Evolutionary conservation across 2,888 invertebrate genomes (phyloP).

Genomic region (Eulithis testata): DNA sequence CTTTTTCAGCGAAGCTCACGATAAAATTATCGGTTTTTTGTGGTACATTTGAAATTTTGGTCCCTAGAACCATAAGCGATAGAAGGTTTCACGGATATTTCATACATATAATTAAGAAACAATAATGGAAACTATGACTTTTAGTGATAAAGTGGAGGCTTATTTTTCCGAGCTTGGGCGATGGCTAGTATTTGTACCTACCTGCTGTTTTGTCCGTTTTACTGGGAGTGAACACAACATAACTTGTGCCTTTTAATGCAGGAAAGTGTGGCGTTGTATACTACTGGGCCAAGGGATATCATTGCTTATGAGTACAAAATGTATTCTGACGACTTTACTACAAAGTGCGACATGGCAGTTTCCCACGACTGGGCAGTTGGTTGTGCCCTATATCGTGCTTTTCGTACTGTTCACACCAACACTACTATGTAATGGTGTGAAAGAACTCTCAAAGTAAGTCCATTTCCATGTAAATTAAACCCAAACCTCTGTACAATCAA

Average conservation of each 20-base stretch:
- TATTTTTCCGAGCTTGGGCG: slow-evolving; percentile 88
- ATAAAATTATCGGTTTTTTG: slow-evolving; percentile 45
- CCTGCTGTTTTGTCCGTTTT: slow-evolving; percentile 11
- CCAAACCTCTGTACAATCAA: no score
- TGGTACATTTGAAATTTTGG: slow-evolving; percentile 3
- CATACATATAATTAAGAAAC: slow-evolving; percentile 8
- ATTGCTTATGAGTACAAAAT: slow-evolving; percentile 90
- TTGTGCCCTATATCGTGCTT: slow-evolving; percentile 91
- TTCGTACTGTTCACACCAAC: slow-evolving; percentile 91
- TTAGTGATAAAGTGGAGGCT: slow-evolving; percentile 87
- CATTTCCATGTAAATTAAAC: neutral
- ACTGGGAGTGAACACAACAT: slow-evolving; percentile 1
- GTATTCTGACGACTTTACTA: slow-evolving; percentile 88
- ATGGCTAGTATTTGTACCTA: slow-evolving; percentile 81
- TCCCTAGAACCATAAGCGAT: neutral
- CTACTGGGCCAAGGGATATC: slow-evolving; percentile 91
- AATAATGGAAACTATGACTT: slow-evolving; percentile 76
- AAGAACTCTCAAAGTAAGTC: slow-evolving; percentile 86
- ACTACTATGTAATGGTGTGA: slow-evolving; percentile 88
- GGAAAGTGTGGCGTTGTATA: slow-evolving; percentile 90
- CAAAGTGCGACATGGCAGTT: slow-evolving; percentile 88
- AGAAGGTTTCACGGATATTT: neutral
- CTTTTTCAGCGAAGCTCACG: slow-evolving; percentile 18
- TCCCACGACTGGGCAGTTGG: slow-evolving; percentile 91
- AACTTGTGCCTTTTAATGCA: slow-evolving; percentile 57